Evolutionary conservation across 2,113 vertebrate genomes (phyloP).

Genomic region (Scomber colias): DNA sequence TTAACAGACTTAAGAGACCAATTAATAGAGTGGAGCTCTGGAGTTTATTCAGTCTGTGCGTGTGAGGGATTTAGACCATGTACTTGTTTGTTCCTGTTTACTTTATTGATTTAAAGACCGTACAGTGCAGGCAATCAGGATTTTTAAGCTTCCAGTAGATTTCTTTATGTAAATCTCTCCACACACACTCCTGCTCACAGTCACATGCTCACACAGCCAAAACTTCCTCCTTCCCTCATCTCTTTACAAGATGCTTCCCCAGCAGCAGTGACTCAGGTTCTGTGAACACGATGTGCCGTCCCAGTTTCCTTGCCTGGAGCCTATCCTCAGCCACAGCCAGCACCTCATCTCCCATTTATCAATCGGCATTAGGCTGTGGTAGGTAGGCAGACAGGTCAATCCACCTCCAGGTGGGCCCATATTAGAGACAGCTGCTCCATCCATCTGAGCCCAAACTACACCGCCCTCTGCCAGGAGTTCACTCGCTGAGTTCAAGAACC

Average conservation of each 20-base stretch:
- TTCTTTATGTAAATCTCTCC: slow-evolving; percentile 45
- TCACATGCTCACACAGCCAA: background rate
- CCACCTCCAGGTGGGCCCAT: slow-evolving; percentile 62
- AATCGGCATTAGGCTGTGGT: slow-evolving; percentile 67
- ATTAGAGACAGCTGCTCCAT: slow-evolving; percentile 57
- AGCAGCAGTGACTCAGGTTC: slow-evolving; percentile 32
- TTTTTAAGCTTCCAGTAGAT: slow-evolving; percentile 37
- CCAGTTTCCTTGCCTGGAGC: slow-evolving; percentile 51
- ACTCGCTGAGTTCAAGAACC: slow-evolving; percentile 28
- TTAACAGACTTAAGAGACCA: slow-evolving; percentile 71
- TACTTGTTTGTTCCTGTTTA: slow-evolving; percentile 61
- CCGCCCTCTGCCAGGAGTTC: slow-evolving; percentile 28
- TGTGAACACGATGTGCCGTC: slow-evolving; percentile 36
- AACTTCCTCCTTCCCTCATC: background rate
- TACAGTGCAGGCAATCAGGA: slow-evolving; percentile 49
- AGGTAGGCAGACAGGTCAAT: slow-evolving; percentile 65
- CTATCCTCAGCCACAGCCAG: slow-evolving; percentile 34
- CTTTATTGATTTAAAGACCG: slow-evolving; percentile 61
- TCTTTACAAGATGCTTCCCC: slow-evolving; percentile 28
- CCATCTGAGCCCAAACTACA: slow-evolving; percentile 39
- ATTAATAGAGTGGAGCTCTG: slow-evolving; percentile 65
- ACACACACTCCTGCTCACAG: background rate
- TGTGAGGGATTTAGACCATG: slow-evolving; percentile 41
- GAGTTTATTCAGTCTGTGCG: slow-evolving; percentile 56
- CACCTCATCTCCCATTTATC: slow-evolving; percentile 66